phyloP scores from a whole-genome alignment of 1,140 invertebrate genomes.

The Monochamus saltuarius region DNA sequence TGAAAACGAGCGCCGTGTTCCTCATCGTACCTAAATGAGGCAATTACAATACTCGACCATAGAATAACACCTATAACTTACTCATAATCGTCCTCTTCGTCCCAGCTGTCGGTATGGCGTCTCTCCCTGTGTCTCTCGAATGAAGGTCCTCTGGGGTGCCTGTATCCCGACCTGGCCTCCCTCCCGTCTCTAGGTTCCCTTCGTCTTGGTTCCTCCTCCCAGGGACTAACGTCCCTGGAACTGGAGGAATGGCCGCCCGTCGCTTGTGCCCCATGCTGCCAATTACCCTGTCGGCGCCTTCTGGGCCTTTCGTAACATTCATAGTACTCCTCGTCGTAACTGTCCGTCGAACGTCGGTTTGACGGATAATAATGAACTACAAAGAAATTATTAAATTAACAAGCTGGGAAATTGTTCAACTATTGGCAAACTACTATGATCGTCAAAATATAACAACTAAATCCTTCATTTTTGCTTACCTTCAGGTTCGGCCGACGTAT shows the following conservation, averaged over 20 bases:
- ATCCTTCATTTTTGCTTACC: constrained; percentile 29
- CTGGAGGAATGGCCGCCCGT: constrained; percentile 63
- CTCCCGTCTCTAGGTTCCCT: constrained; percentile 44
- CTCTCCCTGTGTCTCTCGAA: constrained; percentile 45
- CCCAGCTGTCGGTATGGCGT: constrained; percentile 52
- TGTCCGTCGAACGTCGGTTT: constrained; percentile 49
- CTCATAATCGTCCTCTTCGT: constrained; percentile 59
- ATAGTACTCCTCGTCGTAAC: constrained; percentile 50
- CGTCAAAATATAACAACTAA: not conserved
- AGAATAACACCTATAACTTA: constrained; percentile 33
- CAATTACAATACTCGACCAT: not conserved
- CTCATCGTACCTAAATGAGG: constrained; percentile 40
- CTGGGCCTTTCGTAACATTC: constrained; percentile 47
- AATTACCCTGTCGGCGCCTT: constrained; percentile 34
- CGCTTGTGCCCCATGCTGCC: constrained; percentile 25
- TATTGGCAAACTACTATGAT: not conserved
- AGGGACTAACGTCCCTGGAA: constrained; percentile 68
- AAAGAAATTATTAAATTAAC: constrained; percentile 10
- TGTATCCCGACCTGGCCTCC: constrained; percentile 44
- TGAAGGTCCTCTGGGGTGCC: constrained; percentile 37
- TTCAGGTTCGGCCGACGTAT: constrained; percentile 47
- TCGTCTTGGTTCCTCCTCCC: constrained; percentile 64
- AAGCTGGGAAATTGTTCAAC: no score
- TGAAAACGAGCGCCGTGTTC: constrained; percentile 38
- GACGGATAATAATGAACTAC: constrained; percentile 39